These are phyloP conservation scores for Dastarcus helophoroides DNA, from an alignment of 2,888 invertebrate species.

Conservation along the genomic window DNA sequence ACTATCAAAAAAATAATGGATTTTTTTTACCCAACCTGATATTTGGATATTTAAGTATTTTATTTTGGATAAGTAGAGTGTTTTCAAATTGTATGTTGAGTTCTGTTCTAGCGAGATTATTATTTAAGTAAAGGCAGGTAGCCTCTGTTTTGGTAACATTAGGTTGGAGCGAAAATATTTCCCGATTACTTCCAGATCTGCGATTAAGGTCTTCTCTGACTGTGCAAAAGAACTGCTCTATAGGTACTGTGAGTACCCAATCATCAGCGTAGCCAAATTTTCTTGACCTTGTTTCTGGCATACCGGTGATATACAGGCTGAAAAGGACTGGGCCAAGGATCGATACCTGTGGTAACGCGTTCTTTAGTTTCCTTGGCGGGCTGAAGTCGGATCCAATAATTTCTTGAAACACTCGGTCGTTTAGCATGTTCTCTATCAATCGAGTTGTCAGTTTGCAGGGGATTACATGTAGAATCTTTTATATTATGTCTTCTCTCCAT, in stretches of 20 bases:
- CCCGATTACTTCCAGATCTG: too few species aligned
- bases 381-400: constrained; percentile 8
- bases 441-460: constrained; percentile 6
- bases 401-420: constrained; percentile 11
- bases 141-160: constrained; percentile 5
- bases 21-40: too few species aligned
- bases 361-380: constrained; percentile 9
- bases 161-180: too few species aligned
- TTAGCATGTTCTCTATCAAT: constrained; percentile 12
- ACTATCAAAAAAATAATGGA: too few species aligned
- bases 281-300: constrained; percentile 5
- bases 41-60: constrained; percentile 14
- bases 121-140: constrained; percentile 4
- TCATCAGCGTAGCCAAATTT: constrained; percentile 11
- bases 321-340: constrained; percentile 13
- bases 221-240: too few species aligned
- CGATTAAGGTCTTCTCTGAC: too few species aligned
- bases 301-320: constrained; percentile 9
- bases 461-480: constrained; percentile 9
- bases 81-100: constrained; percentile 1
- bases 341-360: constrained; percentile 14
- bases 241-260: too few species aligned
- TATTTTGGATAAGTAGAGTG: constrained; percentile 2
- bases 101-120: constrained; percentile 3
- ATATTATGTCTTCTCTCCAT: constrained; percentile 12